These are phyloP conservation scores for Chloroceryle inda DNA, from an alignment of 2,797 vertebrate species.

Conservation along the genomic window DNA sequence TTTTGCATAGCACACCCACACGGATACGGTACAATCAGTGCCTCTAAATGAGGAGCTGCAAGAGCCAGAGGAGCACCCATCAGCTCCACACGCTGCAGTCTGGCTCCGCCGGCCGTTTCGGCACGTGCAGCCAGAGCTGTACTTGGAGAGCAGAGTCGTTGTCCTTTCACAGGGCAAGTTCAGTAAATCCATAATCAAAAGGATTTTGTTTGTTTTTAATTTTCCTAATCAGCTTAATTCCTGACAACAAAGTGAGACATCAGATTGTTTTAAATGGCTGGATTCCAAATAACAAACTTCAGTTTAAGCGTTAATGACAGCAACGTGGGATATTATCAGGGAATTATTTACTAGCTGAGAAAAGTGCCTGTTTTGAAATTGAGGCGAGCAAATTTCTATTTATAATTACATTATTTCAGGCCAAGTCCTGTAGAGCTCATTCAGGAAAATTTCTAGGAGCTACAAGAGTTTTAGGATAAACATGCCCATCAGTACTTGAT, in stretches of 20 bases:
- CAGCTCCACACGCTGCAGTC: not conserved
- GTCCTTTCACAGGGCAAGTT: not conserved
- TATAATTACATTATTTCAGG: not conserved
- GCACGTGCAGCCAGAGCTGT: not conserved
- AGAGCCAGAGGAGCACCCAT: not conserved
- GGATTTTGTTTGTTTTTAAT: not conserved
- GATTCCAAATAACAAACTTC: not conserved
- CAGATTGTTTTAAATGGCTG: not conserved
- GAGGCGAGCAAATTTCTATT: not conserved
- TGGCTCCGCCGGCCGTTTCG: not conserved
- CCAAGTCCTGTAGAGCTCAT: not conserved
- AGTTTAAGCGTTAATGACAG: not conserved
- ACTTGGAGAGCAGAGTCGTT: not conserved
- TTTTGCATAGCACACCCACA: not conserved
- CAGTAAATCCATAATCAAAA: not conserved
- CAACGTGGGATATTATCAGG: not conserved
- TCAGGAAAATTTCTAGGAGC: not conserved
- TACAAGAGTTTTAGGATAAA: not conserved
- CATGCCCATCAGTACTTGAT: not conserved
- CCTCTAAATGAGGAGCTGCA: not conserved
- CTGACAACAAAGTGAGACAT: slow-evolving; percentile 11
- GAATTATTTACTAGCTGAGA: not conserved
- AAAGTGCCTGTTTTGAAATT: not conserved
- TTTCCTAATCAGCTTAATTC: slow-evolving; percentile 36
- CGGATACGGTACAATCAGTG: not conserved